Evolutionary conservation across 1,140 invertebrate genomes (phyloP).

Genomic region (Drosophila jambulina): DNA sequence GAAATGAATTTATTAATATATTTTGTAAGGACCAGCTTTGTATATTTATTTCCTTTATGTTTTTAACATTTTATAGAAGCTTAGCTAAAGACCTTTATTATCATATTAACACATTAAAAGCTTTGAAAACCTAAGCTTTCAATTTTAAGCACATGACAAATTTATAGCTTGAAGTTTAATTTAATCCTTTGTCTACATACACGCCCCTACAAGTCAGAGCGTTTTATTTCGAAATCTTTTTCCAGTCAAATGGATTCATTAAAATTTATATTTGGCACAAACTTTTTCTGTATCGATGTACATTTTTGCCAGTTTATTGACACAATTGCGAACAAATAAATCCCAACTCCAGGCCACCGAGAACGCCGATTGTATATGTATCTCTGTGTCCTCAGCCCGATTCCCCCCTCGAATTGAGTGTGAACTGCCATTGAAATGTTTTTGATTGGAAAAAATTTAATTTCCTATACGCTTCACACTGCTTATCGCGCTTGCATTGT

Average conservation of each 20-base stretch:
- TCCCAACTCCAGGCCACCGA: conserved; percentile 38
- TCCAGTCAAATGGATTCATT: conserved; percentile 20
- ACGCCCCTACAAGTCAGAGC: neutral
- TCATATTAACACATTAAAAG: neutral
- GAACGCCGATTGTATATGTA: conserved; percentile 48
- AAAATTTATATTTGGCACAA: conserved; percentile 13
- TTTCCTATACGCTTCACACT: conserved; percentile 82
- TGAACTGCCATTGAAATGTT: conserved; percentile 81
- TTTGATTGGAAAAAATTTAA: conserved; percentile 85
- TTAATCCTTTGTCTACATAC: neutral
- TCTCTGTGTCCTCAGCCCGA: conserved; percentile 18
- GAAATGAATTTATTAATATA: neutral
- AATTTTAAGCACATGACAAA: too few species aligned
- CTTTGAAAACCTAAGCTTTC: neutral
- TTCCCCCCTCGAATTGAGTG: conserved; percentile 26
- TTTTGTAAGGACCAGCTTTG: neutral
- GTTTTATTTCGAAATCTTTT: conserved; percentile 1
- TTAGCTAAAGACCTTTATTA: too few species aligned
- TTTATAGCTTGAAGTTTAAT: neutral
- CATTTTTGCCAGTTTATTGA: conserved; percentile 55
- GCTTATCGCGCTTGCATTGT: conserved; percentile 74
- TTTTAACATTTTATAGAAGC: neutral
- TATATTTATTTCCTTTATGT: neutral
- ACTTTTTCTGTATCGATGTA: conserved; percentile 19
- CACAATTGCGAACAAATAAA: conserved; percentile 56